phyloP scores from a whole-genome alignment of 2,113 vertebrate genomes.

The Calidris pygmaea region DNA sequence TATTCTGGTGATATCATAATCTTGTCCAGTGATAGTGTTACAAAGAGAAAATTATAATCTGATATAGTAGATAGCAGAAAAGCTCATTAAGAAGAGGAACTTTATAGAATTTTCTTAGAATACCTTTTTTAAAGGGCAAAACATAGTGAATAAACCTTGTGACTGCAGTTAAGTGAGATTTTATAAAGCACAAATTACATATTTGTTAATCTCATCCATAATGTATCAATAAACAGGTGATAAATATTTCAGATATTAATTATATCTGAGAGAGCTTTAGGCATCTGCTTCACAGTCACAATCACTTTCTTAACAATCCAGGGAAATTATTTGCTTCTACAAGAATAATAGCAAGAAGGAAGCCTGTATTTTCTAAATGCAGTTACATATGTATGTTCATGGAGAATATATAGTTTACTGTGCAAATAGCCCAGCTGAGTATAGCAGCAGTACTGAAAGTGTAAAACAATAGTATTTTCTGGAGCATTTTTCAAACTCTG shows the following conservation, averaged over 20 bases:
- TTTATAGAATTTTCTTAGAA: not conserved
- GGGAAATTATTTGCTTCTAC: not conserved
- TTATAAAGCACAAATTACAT: not conserved
- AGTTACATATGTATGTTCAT: not conserved
- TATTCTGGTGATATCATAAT: not conserved
- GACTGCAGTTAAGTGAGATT: not conserved
- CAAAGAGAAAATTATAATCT: not conserved
- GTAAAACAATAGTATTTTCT: not conserved
- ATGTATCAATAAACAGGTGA: not conserved
- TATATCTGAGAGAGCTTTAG: not conserved
- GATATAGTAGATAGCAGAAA: not conserved
- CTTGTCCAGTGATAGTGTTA: not conserved
- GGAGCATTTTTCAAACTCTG: not conserved
- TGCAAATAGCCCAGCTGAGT: not conserved
- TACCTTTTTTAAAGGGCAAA: not conserved
- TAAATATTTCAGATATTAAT: not conserved
- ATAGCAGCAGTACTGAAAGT: not conserved
- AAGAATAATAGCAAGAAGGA: not conserved
- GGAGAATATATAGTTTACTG: not conserved
- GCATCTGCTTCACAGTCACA: not conserved
- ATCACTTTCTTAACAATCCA: not conserved
- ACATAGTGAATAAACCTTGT: not conserved
- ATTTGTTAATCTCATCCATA: not conserved
- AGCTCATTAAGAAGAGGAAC: not conserved
- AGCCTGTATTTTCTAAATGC: not conserved